A percentile compares a stretch with the other conserved stretches of the same genome.
Conservation (phyloP, 2,797 vertebrate species). For the Enteromius viviparus region DNA sequence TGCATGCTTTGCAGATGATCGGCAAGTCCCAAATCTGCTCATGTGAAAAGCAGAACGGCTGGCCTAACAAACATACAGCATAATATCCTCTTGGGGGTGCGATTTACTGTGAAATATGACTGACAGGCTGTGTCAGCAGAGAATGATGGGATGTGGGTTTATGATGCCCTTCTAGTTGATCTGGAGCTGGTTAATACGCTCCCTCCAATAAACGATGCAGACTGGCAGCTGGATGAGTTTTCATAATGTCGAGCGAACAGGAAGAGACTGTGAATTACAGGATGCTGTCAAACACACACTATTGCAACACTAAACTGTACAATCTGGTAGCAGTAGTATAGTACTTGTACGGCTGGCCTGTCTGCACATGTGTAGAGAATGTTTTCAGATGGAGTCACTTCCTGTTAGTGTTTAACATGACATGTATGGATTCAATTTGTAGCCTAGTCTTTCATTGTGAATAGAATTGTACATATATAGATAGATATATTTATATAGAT, state of each 20-base stretch:
- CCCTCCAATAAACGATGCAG: constrained; percentile 18
- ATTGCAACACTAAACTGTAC: neutral
- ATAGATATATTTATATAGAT: neutral
- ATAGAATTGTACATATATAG: neutral
- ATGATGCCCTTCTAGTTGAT: constrained; percentile 19
- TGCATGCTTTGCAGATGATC: constrained; percentile 20
- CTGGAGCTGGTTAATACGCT: constrained; percentile 30
- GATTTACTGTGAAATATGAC: constrained; percentile 40
- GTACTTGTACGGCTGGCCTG: neutral
- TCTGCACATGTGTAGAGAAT: constrained; percentile 2
- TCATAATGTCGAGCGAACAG: neutral
- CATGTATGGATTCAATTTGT: neutral
- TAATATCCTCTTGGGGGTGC: constrained; percentile 11
- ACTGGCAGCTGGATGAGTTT: constrained; percentile 21
- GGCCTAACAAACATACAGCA: constrained; percentile 4
- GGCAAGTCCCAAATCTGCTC: constrained; percentile 18
- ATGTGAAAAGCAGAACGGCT: constrained; percentile 23
- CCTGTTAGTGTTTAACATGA: neutral
- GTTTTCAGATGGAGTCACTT: constrained; percentile 17
- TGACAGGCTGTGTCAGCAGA: constrained; percentile 25
- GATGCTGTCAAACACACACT: neutral
- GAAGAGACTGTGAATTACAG: constrained; percentile 18
- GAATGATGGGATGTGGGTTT: constrained; percentile 42
- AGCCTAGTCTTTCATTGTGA: neutral
- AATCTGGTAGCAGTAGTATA: neutral